A percentile compares a stretch with the other conserved stretches of the same genome.
Conservation (phyloP, 2,797 vertebrate genomes). For the Ateles fusciceps region DNA sequence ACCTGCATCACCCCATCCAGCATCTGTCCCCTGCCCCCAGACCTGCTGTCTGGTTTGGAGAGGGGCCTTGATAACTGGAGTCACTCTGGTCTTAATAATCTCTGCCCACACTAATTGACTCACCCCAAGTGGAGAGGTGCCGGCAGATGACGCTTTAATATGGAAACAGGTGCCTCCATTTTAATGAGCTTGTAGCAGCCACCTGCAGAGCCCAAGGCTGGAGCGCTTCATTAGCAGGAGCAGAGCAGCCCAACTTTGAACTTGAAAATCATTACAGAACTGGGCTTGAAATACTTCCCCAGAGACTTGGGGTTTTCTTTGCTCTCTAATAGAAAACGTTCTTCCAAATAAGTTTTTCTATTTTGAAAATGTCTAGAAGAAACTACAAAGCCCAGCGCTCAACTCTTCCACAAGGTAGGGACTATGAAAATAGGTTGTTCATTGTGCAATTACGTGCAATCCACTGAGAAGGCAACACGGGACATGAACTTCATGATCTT, state of each 20-base stretch:
- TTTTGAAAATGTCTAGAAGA: not conserved
- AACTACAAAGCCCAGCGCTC: not conserved
- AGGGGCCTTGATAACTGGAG: slow-evolving; percentile 34
- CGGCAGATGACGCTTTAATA: slow-evolving; percentile 50
- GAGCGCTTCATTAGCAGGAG: not conserved
- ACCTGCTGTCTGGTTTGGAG: rapidly evolving
- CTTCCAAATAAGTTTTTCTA: not conserved
- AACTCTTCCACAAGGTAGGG: not conserved
- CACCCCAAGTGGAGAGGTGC: slow-evolving; percentile 51
- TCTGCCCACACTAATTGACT: slow-evolving; percentile 61
- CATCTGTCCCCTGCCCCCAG: not conserved
- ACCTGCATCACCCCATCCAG: not conserved
- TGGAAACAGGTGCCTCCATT: slow-evolving; percentile 70
- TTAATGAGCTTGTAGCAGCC: slow-evolving; percentile 45
- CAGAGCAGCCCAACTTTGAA: not conserved
- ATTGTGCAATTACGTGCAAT: rapidly evolving
- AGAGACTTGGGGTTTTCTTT: not conserved
- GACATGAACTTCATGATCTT: not conserved
- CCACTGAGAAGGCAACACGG: rapidly evolving
- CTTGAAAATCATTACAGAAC: not conserved
- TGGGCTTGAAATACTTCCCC: not conserved
- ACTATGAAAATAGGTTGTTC: not conserved
- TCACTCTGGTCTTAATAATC: slow-evolving; percentile 55
- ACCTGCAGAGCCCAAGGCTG: not conserved
- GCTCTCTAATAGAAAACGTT: not conserved